phyloP scores from a whole-genome alignment of 2,888 invertebrate genomes.

The Drosophila percnosoma region DNA sequence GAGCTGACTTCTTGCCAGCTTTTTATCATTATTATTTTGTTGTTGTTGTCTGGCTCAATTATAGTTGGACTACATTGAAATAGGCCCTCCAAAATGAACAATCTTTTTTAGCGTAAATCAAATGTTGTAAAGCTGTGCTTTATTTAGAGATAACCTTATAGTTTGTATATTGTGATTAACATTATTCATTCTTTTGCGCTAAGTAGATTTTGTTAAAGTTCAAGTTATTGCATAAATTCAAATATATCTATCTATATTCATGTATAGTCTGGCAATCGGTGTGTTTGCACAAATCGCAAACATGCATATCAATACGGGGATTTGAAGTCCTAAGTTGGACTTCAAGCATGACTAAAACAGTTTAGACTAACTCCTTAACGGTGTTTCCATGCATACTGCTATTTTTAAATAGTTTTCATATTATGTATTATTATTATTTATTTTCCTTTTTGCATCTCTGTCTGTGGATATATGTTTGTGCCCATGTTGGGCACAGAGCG shows the following conservation, averaged over 20 bases:
- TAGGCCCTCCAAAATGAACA: neutral
- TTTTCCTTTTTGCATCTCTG: neutral
- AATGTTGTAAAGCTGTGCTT: neutral
- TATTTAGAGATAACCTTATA: too few species aligned
- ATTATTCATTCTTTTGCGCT: too few species aligned
- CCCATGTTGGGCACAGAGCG: conserved; percentile 71
- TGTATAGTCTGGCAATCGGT: neutral
- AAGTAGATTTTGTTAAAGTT: neutral
- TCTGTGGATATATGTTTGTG: conserved; percentile 31
- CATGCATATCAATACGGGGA: neutral
- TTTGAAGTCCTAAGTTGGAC: neutral
- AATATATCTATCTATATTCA: neutral
- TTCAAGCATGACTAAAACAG: neutral
- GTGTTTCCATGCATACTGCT: conserved; percentile 34
- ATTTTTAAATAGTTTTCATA: conserved; percentile 39
- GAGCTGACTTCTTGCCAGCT: neutral
- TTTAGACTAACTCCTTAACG: neutral
- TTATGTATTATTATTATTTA: conserved; percentile 24
- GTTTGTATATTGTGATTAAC: too few species aligned
- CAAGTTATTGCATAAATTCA: neutral
- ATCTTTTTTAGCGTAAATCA: neutral
- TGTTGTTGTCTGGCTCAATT: neutral
- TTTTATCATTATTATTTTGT: neutral
- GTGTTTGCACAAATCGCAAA: neutral
- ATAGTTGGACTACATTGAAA: neutral